These are phyloP conservation scores for Upupa epops DNA, from an alignment of 2,113 vertebrate genomes.

Conservation along the genomic window DNA sequence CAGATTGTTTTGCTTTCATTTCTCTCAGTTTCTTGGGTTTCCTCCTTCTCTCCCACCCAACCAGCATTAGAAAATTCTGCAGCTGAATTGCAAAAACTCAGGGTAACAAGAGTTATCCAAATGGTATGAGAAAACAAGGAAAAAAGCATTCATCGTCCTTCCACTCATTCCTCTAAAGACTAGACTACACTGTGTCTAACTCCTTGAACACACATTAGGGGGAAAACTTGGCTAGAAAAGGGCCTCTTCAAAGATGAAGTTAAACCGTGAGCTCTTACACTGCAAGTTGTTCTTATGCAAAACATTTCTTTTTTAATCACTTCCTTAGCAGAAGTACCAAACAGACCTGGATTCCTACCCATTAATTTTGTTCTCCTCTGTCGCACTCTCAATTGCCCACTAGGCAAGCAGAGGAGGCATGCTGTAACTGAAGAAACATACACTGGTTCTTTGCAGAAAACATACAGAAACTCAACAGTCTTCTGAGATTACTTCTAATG, in stretches of 20 bases:
- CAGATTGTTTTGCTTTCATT: slow-evolving; percentile 57
- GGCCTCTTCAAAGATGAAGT: neutral
- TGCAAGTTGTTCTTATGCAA: neutral
- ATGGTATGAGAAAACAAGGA: neutral
- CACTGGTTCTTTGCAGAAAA: neutral
- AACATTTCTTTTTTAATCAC: neutral
- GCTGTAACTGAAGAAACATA: neutral
- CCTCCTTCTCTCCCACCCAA: neutral
- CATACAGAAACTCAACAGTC: neutral
- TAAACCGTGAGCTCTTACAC: neutral
- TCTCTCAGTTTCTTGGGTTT: slow-evolving; percentile 32
- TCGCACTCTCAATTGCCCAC: accelerated
- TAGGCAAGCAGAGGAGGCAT: neutral
- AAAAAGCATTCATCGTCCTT: neutral
- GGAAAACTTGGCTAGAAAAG: neutral
- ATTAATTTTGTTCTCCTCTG: neutral
- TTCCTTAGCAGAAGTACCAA: neutral
- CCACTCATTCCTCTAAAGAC: neutral
- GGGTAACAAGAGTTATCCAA: neutral
- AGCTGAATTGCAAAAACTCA: slow-evolving; percentile 31
- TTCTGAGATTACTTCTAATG: neutral
- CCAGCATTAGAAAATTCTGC: neutral
- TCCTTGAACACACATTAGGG: neutral
- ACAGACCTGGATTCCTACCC: neutral
- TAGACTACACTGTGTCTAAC: neutral